Evolutionary conservation across 1,140 invertebrate genomes (phyloP), one percentile per base, ranked within the genome.

Genomic region (Formica exsecta): DNA sequence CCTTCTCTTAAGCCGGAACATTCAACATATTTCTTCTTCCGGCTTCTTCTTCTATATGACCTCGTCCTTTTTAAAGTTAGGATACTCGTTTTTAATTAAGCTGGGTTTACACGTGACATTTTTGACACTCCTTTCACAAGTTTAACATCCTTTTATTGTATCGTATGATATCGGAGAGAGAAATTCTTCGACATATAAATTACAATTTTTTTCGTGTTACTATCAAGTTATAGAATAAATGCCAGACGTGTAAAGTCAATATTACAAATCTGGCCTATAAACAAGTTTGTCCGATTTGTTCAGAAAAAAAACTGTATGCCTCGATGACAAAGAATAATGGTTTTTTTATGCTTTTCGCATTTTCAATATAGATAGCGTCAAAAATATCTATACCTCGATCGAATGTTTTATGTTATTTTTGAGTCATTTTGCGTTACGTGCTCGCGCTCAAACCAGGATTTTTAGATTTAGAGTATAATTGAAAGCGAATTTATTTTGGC

Each of bases 331-430:
- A 57, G 29, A 73, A 61, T 19, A 32, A 29, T 74, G 19, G n/a
- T 19, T 32, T 7, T 29, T 54, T 81, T 32, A 38, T 62, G 68
- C 44, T 70, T 9, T 80, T 51, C 3, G 19, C 19, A 71, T 22
- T 22, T 19, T 70, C 3, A 57, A 48, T 32, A 16, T 54, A n/a
- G 16, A 77, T 16, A 41, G 7, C 48, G 25, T 65, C 36, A 70
- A 57, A 85, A 85, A 85, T 66, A 57, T 41, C 3, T 44, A 16
- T 22, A 51, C 36, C 13, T 80, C n/a, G 13, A 80, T 80, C 48
- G 44, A 64, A 66, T 22, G n/a, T 25, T n/a, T 85, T 41, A n/a
- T 29, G 7, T 77, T 41, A 59, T 36, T 38, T 48, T 32, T 64
- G 41, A 80, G 29, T 32, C 61, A 48, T 38, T 65, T 38, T 29